Base-by-base conservation (phyloP, 2,113 vertebrate species). In the Nerophis lumbriciformis region DNA sequence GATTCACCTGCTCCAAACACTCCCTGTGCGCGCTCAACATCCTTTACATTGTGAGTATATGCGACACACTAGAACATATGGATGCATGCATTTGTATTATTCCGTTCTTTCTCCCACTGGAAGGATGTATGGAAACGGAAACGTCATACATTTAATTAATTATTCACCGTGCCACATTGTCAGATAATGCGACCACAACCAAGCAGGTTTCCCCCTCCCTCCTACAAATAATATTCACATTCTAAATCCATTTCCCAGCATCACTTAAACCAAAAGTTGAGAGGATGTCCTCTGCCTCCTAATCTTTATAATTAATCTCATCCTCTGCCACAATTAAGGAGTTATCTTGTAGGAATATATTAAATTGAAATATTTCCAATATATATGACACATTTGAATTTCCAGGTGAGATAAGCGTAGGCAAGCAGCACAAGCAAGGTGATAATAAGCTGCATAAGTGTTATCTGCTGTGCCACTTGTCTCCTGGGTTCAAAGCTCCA, bases 1-100 rank as follows among this genome's bases (percentile, higher is more conserved):
- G 87, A 58, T 90, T 90, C 72, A 87, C 87, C 85, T 90, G 89
- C 82, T 88, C 88, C 68, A 90, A 87, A 61, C 87, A 88, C 63
- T 81, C 66, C 42, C 85, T 90, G 51, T 88, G 89, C 42, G 88
- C 81, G 49, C 84, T 90, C 77, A 90, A 90, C 85, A 89, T 90
- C 85, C 86, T 90, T 68, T 88, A 90, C 62, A 85, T 91, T 45
- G 89, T 91, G 72, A 90, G 88, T 89, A 74, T 49, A 10, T 21
- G 1, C 49, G 50, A 12, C 48, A 35, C 39, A 45, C n/a, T 39
- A n/a, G 28, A 50, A 76, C 83, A 80, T 83, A 88, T 83, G 85
- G 83, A 53, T 21, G 1, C 10, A 0, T 1, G 14, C 8, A 8
- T 38, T 1, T 14, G 12, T 6, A 12, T 1, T 39, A 5, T 4